Conservation (phyloP, 2,113 vertebrate species). For the Agapornis roseicollis region DNA sequence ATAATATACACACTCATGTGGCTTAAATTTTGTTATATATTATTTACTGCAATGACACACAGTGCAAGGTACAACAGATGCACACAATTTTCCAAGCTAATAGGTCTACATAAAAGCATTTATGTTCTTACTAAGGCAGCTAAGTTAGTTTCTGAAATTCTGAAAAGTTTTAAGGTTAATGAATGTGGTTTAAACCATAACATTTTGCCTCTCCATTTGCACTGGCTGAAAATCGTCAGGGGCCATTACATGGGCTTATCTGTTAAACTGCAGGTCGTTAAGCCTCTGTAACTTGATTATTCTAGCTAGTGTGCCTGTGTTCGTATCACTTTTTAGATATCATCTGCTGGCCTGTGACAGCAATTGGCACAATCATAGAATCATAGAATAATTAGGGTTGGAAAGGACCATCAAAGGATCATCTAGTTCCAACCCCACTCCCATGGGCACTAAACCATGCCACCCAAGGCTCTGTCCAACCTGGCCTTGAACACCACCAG, state of each 20-base stretch:
- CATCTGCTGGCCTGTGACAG: neutral
- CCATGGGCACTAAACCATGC: no score
- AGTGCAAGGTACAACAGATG: neutral
- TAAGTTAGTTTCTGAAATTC: neutral
- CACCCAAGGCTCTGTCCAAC: no score
- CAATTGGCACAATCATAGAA: no score
- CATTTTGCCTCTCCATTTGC: neutral
- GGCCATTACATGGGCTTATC: neutral
- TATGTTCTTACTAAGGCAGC: neutral
- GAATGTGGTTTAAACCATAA: neutral
- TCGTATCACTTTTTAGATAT: neutral
- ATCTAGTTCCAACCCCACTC: no score
- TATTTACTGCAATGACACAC: neutral
- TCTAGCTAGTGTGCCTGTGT: neutral
- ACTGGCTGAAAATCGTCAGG: neutral
- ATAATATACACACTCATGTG: neutral
- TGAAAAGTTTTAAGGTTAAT: neutral
- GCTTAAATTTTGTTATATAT: neutral
- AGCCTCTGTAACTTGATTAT: neutral
- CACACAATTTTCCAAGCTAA: neutral
- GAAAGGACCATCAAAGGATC: no score
- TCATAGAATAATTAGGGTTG: no score
- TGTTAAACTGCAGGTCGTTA: neutral
- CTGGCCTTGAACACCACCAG: no score
- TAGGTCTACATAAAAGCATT: neutral